Percentiles rank a stretch among this genome's conserved stretches.
These are phyloP conservation scores for Sisyra nigra DNA, from an alignment of 2,888 invertebrate species.

Conservation along the genomic window DNA sequence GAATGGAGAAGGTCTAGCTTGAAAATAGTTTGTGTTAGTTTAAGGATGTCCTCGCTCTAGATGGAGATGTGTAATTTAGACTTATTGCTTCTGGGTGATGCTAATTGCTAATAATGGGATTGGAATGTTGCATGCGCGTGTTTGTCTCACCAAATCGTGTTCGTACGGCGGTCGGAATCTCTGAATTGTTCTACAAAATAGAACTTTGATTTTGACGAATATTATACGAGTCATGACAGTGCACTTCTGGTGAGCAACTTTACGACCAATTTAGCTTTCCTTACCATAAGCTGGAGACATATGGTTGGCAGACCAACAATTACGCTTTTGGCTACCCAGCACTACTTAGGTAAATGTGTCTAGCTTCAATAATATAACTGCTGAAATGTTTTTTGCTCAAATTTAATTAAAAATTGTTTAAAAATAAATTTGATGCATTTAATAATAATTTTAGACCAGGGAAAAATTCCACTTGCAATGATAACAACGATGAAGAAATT, in stretches of 20 bases:
- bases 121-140: constrained; percentile 10
- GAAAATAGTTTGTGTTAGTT: background rate
- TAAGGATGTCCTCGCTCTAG: constrained; percentile 1
- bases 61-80: constrained; percentile 8
- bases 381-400: background rate
- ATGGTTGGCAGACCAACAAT: constrained; percentile 93
- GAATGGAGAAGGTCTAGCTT: too few species aligned
- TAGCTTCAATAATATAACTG: background rate
- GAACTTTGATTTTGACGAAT: constrained; percentile 84
- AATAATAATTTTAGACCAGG: constrained; percentile 50
- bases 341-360: constrained; percentile 56
- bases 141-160: constrained; percentile 4
- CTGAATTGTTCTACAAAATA: constrained; percentile 28
- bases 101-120: constrained; percentile 10
- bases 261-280: constrained; percentile 83
- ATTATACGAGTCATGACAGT: constrained; percentile 94
- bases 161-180: constrained; percentile 1
- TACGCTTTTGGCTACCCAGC: constrained; percentile 73
- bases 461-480: constrained; percentile 83
- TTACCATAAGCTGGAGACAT: constrained; percentile 93
- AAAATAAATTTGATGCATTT: background rate
- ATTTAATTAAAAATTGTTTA: constrained; percentile 1
- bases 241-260: constrained; percentile 89
- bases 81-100: constrained; percentile 8
- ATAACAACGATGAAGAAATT: constrained; percentile 96